These are phyloP conservation scores for Poecilobothrus nobilitatus DNA, from an alignment of 2,888 invertebrate genomes.

Conservation along the genomic window DNA sequence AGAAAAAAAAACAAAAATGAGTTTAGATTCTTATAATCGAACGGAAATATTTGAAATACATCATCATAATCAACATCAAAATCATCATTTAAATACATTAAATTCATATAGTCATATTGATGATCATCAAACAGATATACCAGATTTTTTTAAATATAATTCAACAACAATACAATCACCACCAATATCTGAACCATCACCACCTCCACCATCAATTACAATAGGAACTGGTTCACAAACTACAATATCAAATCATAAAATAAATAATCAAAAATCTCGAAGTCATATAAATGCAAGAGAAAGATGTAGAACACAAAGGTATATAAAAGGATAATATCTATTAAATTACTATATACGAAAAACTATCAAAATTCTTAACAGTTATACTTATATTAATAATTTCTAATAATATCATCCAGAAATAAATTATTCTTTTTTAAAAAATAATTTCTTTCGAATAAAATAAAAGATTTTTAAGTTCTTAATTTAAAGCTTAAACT, in stretches of 20 bases:
- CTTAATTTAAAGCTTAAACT: no score
- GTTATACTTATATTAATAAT: no score
- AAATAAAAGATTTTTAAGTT: no score
- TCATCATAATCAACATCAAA: neutral
- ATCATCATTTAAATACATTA: no score
- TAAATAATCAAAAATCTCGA: conserved; percentile 49
- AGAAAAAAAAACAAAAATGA: neutral
- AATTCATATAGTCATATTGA: no score
- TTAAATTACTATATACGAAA: conserved; percentile 33
- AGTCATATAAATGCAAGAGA: conserved; percentile 76
- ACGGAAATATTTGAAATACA: neutral
- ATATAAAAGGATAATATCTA: conserved; percentile 21
- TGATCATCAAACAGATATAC: no score
- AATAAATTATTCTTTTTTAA: no score
- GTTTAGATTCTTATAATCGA: neutral
- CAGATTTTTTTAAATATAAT: no score
- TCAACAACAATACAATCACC: neutral
- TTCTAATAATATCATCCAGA: no score
- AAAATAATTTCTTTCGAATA: no score
- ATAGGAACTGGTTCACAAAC: neutral
- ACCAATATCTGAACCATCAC: neutral
- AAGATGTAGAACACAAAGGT: conserved; percentile 76
- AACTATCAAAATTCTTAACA: no score
- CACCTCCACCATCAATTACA: neutral
- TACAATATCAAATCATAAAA: neutral